Percentiles rank a stretch among this genome's conserved stretches.
These are phyloP conservation scores for Nasonovia ribisnigri DNA, from an alignment of 2,888 invertebrate genomes.

Conservation along the genomic window DNA sequence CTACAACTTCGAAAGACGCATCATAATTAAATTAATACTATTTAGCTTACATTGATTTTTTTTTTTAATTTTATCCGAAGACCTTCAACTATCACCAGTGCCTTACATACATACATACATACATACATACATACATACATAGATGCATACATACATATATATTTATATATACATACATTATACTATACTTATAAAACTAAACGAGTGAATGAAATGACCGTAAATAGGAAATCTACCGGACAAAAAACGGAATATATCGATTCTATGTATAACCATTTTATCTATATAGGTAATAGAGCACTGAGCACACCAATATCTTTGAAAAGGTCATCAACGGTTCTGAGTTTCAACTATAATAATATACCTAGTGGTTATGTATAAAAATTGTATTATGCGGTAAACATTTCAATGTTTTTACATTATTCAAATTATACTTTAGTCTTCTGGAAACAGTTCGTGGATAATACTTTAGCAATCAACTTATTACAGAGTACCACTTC, in stretches of 20 bases:
- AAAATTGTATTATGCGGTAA: neutral
- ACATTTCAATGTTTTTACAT: neutral
- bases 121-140: too few species aligned
- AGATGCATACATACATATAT: too few species aligned
- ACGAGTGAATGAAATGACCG: conserved; percentile 47
- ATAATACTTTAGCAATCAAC: neutral
- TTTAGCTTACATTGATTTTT: conserved; percentile 60
- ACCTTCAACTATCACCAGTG: conserved; percentile 57
- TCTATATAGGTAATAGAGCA: neutral
- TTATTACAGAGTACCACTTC: neutral
- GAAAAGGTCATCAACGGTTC: neutral
- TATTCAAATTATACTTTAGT: too few species aligned
- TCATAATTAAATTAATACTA: conserved; percentile 58
- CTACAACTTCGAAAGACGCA: conserved; percentile 23
- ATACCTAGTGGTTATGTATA: neutral
- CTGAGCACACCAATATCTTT: neutral
- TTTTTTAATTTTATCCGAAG: conserved; percentile 55
- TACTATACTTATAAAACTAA: neutral
- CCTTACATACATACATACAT: neutral
- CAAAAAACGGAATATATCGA: neutral
- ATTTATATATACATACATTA: too few species aligned
- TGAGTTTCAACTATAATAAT: neutral
- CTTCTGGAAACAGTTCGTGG: too few species aligned
- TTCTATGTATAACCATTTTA: neutral
- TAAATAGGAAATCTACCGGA: conserved; percentile 34